Percentiles rank a stretch among this genome's conserved stretches.
Evolutionary conservation across 1,140 invertebrate species (phyloP).

Genomic region (Bombyx mandarina): DNA sequence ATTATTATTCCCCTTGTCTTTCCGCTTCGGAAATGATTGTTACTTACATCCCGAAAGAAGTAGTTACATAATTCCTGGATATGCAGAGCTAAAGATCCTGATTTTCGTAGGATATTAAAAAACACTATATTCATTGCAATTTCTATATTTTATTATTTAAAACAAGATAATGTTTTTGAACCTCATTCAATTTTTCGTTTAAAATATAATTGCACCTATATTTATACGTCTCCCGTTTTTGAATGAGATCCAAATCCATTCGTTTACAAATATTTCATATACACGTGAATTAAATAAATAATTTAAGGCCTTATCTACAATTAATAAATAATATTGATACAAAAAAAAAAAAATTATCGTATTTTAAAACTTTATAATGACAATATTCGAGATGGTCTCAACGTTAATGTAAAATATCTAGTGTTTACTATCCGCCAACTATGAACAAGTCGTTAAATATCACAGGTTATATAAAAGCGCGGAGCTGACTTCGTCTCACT

Average conservation of each 20-base stretch:
- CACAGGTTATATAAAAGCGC: constrained; percentile 37
- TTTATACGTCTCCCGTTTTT: constrained; percentile 51
- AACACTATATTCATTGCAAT: constrained; percentile 2
- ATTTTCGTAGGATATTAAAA: background rate
- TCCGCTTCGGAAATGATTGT: no score
- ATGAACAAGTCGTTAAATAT: constrained; percentile 47
- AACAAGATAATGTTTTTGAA: constrained; percentile 27
- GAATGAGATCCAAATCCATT: constrained; percentile 33
- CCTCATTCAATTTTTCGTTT: constrained; percentile 44
- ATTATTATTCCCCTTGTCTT: no score
- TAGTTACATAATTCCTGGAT: no score
- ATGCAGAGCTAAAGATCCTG: no score
- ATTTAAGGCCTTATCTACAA: constrained; percentile 38
- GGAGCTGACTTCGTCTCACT: constrained; percentile 22
- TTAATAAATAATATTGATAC: constrained; percentile 36
- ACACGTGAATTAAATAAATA: constrained; percentile 27
- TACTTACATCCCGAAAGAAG: no score
- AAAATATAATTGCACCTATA: constrained; percentile 58
- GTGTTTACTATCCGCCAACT: constrained; percentile 38
- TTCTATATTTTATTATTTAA: constrained; percentile 24
- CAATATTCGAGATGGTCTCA: constrained; percentile 25
- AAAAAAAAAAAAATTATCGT: constrained; percentile 26
- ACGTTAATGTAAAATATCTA: constrained; percentile 19
- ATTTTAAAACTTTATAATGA: constrained; percentile 31
- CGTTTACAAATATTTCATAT: constrained; percentile 1